Percentiles rank a stretch among this genome's conserved stretches.
Evolutionary conservation across 2,797 vertebrate species (phyloP).

Genomic region (Adrianichthys oophorus): DNA sequence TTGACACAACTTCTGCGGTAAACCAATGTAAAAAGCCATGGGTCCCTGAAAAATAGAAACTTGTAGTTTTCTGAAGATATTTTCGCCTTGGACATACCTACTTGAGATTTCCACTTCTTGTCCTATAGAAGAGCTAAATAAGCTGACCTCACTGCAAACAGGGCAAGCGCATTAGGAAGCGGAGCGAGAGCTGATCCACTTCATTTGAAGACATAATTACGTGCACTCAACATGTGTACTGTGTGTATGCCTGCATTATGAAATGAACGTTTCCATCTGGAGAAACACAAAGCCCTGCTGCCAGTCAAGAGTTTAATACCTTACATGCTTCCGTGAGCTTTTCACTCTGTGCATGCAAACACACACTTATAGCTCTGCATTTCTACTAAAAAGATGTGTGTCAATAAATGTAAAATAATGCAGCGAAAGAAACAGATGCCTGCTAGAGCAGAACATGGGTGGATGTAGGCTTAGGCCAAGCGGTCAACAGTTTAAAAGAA

Average conservation of each 20-base stretch:
- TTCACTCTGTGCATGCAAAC: constrained; percentile 6
- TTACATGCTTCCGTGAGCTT: constrained; percentile 39
- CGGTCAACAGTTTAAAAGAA: constrained; percentile 69
- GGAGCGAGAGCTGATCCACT: constrained; percentile 28
- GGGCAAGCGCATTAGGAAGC: constrained; percentile 28
- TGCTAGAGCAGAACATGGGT: constrained; percentile 34
- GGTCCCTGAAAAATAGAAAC: constrained; percentile 34
- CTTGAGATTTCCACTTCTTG: constrained; percentile 35
- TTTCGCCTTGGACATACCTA: constrained; percentile 21
- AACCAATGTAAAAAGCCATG: constrained; percentile 13
- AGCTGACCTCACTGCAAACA: constrained; percentile 45
- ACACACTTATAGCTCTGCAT: constrained; percentile 30
- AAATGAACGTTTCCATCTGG: constrained; percentile 12
- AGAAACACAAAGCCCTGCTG: constrained; percentile 22
- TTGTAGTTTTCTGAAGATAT: constrained; percentile 30
- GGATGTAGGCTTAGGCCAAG: constrained; percentile 49
- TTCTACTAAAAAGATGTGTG: constrained; percentile 48
- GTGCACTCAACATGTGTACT: background rate
- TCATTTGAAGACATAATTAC: constrained; percentile 12
- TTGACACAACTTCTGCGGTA: too few species aligned
- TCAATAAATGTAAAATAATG: constrained; percentile 24
- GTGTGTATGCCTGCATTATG: constrained; percentile 1
- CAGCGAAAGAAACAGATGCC: constrained; percentile 14
- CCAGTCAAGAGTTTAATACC: constrained; percentile 44
- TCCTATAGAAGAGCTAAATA: constrained; percentile 32